These are phyloP conservation scores for Scalopus aquaticus DNA, from an alignment of 2,113 vertebrate genomes.

Conservation along the genomic window DNA sequence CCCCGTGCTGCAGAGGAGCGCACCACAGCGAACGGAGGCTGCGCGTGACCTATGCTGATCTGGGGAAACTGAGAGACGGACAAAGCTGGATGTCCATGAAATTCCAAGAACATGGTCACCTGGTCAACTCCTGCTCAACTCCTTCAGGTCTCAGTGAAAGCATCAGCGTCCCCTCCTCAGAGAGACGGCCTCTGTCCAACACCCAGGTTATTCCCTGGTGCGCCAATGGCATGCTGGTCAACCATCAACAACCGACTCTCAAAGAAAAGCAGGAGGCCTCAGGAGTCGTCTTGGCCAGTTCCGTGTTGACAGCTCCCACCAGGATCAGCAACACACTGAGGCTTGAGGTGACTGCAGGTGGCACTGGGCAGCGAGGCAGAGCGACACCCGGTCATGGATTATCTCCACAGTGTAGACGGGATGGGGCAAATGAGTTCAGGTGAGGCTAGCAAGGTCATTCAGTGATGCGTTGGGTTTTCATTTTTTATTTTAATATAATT, in stretches of 20 bases:
- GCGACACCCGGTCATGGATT: accelerated
- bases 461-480: not conserved
- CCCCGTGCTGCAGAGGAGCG: accelerated
- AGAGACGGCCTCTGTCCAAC: not conserved
- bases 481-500: conserved; percentile 21
- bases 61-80: not conserved
- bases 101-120: accelerated
- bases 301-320: not conserved
- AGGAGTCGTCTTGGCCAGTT: not conserved
- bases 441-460: not conserved
- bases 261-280: not conserved
- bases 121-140: too few species aligned
- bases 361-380: not conserved
- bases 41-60: not conserved
- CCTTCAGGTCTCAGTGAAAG: not conserved
- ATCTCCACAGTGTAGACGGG: not conserved
- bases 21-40: not conserved
- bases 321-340: not conserved
- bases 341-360: not conserved
- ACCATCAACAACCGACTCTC: not conserved
- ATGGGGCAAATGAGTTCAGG: not conserved
- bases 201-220: not conserved
- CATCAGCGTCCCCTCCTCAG: not conserved
- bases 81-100: not conserved
- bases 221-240: not conserved